phyloP scores from a whole-genome alignment of 2,113 vertebrate species.

The Chelonoidis abingdonii region DNA sequence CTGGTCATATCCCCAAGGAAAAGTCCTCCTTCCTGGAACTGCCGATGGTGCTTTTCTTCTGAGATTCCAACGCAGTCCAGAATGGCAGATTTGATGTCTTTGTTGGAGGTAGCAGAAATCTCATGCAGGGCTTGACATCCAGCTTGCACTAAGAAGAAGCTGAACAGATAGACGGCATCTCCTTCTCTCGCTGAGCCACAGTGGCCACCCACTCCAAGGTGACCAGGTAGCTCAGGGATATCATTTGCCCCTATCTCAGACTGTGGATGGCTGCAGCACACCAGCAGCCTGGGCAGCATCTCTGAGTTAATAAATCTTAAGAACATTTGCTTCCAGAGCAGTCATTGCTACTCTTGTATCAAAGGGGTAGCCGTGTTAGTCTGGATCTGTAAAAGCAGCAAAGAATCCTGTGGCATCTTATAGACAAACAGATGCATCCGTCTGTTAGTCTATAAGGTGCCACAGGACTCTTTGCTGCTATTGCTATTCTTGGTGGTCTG shows the following conservation, averaged over 20 bases:
- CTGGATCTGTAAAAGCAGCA: too few relatives aligned
- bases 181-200: neutral
- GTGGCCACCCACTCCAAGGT: neutral
- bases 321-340: slow-evolving; percentile 22
- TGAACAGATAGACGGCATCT: neutral
- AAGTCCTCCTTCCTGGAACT: neutral
- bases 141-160: neutral
- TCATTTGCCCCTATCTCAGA: neutral
- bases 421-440: too few relatives aligned
- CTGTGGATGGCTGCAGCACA: neutral
- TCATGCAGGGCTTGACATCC: too few relatives aligned
- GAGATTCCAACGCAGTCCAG: neutral
- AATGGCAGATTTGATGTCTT: too few relatives aligned
- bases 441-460: too few relatives aligned
- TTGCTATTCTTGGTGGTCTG: slow-evolving; percentile 22
- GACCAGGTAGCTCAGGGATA: neutral
- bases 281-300: neutral
- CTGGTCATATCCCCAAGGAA: neutral
- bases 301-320: neutral
- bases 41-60: neutral
- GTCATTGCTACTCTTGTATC: slow-evolving; percentile 8
- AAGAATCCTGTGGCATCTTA: too few relatives aligned
- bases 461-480: neutral
- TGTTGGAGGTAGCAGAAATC: too few relatives aligned
- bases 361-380: too few relatives aligned